These are phyloP conservation scores for Enteromius trimaculatus DNA, from an alignment of 2,797 vertebrate species.

Conservation along the genomic window DNA sequence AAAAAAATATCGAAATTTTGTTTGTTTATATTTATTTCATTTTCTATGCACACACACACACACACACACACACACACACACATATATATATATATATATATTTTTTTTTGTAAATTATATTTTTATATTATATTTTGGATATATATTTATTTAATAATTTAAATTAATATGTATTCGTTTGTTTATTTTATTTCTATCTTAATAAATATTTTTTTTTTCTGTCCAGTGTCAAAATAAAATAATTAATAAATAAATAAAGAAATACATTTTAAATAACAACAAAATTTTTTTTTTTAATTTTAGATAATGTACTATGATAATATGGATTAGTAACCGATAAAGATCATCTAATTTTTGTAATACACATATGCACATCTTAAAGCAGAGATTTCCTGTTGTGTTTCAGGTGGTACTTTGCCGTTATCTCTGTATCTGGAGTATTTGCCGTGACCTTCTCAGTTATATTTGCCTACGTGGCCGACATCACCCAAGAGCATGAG, in stretches of 20 bases:
- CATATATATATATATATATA: too few species aligned
- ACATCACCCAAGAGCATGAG: constrained; percentile 89
- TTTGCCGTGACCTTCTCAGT: constrained; percentile 90
- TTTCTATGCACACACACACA: too few species aligned
- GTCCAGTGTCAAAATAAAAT: background rate
- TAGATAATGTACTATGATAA: too few species aligned
- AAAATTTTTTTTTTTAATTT: too few species aligned
- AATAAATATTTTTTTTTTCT: background rate
- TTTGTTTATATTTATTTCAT: too few species aligned
- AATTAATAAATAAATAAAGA: background rate
- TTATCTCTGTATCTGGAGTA: constrained; percentile 88
- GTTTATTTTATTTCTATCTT: background rate
- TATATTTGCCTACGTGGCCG: constrained; percentile 88
- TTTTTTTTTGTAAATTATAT: too few species aligned
- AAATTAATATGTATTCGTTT: background rate
- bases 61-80: too few species aligned
- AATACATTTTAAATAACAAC: background rate
- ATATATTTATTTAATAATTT: background rate
- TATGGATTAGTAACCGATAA: background rate
- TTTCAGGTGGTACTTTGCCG: constrained; percentile 88
- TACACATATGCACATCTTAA: too few species aligned
- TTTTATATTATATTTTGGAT: too few species aligned
- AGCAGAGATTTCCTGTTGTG: background rate
- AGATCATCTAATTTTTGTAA: background rate
- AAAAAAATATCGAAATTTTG: too few species aligned